phyloP scores from a whole-genome alignment of 2,888 invertebrate genomes.

The Lithophane socia region DNA sequence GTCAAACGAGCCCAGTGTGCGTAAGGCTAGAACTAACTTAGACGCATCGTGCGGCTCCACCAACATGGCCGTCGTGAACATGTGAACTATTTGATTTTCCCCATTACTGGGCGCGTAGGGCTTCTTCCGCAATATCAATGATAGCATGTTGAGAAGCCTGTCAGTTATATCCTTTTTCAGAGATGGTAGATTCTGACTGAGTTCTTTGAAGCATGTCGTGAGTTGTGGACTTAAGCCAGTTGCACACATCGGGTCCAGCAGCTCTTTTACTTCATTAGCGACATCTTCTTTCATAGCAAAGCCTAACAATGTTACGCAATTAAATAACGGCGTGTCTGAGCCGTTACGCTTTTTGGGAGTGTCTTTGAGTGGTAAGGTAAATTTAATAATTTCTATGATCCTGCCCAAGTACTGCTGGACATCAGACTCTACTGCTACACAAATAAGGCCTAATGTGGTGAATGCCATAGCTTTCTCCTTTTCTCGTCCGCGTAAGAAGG shows the following conservation, averaged over 20 bases:
- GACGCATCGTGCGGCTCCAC: conserved; percentile 93
- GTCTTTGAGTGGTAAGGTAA: conserved; percentile 94
- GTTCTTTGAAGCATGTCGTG: conserved; percentile 97
- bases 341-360: conserved; percentile 93
- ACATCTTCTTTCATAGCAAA: conserved; percentile 96
- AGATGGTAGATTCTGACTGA: conserved; percentile 96
- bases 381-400: conserved; percentile 96
- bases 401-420: conserved; percentile 94
- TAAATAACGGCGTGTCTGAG: conserved; percentile 96
- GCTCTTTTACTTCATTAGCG: conserved; percentile 94
- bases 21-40: conserved; percentile 97
- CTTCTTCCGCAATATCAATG: conserved; percentile 97
- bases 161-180: conserved; percentile 98
- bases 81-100: conserved; percentile 84
- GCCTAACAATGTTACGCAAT: conserved; percentile 98
- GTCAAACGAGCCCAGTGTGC: conserved; percentile 97
- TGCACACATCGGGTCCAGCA: conserved; percentile 97
- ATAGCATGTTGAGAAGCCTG: conserved; percentile 97
- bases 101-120: conserved; percentile 92
- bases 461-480: conserved; percentile 97
- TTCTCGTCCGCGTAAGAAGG: conserved; percentile 94
- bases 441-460: conserved; percentile 97
- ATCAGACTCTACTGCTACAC: conserved; percentile 96
- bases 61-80: conserved; percentile 82
- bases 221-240: conserved; percentile 97